Conservation (phyloP, 2,797 vertebrate species). For the Otus scops region DNA sequence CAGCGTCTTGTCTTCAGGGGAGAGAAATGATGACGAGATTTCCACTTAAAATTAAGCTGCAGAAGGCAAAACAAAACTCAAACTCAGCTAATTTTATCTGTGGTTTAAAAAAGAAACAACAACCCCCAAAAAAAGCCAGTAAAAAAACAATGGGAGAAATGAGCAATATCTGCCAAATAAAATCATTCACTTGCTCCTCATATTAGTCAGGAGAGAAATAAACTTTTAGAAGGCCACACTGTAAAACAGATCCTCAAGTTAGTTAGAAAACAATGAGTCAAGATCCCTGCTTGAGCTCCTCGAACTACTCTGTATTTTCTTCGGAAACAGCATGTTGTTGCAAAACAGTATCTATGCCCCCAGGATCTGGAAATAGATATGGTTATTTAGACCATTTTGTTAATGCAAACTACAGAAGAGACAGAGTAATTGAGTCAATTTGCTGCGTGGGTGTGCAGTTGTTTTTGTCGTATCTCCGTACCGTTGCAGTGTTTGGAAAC, state of each 20-base stretch:
- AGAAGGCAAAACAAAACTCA: constrained; percentile 14
- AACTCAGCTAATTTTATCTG: constrained; percentile 47
- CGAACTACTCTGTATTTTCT: neutral
- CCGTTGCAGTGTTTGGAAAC: neutral
- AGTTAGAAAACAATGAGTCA: neutral
- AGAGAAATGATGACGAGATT: constrained; percentile 21
- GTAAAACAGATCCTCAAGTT: neutral
- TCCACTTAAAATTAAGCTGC: constrained; percentile 18
- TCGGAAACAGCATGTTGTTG: neutral
- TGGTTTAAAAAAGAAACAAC: constrained; percentile 32
- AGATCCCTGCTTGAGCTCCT: neutral
- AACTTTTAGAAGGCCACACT: neutral
- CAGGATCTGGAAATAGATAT: rapidly evolving
- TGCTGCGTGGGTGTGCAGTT: neutral
- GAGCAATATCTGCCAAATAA: constrained; percentile 50
- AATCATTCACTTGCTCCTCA: neutral
- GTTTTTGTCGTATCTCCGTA: neutral
- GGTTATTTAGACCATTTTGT: neutral
- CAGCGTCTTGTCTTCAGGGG: neutral
- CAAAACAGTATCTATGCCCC: neutral
- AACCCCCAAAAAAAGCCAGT: neutral
- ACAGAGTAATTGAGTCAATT: neutral
- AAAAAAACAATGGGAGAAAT: constrained; percentile 23
- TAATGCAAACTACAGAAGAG: neutral
- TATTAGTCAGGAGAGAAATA: constrained; percentile 37